Evolutionary conservation across 2,888 invertebrate genomes (phyloP), one percentile per base, ranked within the genome.

Genomic region (Archaeoteleia sp.): DNA sequence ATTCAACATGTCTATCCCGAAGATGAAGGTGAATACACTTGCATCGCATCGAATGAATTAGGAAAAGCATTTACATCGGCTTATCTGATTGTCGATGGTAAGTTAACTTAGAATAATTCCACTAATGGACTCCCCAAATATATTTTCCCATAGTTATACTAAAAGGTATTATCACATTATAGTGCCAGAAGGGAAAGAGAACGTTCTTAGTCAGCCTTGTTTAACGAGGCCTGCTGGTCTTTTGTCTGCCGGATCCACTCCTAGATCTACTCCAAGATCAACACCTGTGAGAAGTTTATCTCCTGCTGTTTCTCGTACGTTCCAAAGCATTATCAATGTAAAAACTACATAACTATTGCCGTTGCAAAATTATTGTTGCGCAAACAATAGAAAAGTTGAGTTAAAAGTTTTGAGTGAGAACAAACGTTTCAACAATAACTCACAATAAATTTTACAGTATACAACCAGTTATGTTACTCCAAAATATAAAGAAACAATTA

Each of bases 11-110:
- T 95, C 29, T 93, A 92, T 67, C 93, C 93, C 0, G 95, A 95
- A 78, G 96, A 96, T 79, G 95, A 96, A 83, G 96, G 96, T 53
- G 93, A 94, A 74, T 96, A 95, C 84, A 91, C 91, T 0, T 96
- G 96, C 79, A 90, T 94, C 34, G 95, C 93, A 0, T 90, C 90
- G 80, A 96, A 96, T 82, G 90, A 91, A 70, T 89, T 95, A 51
- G 97, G 97, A 42, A 92, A 91, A 83, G 91, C 91, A 20, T 90
- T 90, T 66, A 94, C 95, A 6, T 92, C 92, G 13, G 94, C 94
- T n/a, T 93, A 93, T 78, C 89, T 95, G 8, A 90, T 94, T 35
- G 94, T 95, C 8, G 93, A 95, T 82, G 90, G 93, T 93, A 84
- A 89, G 88, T 13, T 45, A n/a, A n/a, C n/a, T n/a, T n/a, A n/a